Evolutionary conservation across 2,797 vertebrate genomes (phyloP).

Genomic region (Notolepis coatsorum): DNA sequence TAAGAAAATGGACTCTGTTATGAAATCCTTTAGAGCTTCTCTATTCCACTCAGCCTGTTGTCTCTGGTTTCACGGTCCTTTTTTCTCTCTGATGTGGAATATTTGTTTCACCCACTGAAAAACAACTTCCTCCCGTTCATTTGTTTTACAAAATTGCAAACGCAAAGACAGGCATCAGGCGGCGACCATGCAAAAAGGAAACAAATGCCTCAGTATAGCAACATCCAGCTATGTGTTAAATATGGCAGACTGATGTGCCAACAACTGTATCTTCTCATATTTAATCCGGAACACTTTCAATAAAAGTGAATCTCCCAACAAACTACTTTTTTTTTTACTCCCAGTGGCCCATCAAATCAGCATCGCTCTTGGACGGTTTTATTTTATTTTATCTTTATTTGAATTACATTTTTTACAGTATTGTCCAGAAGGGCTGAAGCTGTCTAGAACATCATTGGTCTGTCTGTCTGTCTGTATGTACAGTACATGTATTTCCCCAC

Average conservation of each 20-base stretch:
- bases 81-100: conserved; percentile 32
- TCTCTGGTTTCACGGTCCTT: conserved; percentile 18
- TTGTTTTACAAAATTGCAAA: conserved; percentile 20
- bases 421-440: too few species aligned
- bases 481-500: too few species aligned
- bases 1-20: too few species aligned
- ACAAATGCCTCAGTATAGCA: conserved; percentile 1
- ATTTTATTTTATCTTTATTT: too few species aligned
- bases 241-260: conserved; percentile 23
- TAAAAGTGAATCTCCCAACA: conserved; percentile 34
- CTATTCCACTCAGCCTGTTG: conserved; percentile 22
- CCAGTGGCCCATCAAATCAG: conserved; percentile 27
- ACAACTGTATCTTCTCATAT: conserved; percentile 27
- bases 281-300: conserved; percentile 50
- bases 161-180: conserved; percentile 23
- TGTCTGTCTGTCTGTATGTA: too few species aligned
- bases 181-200: conserved; percentile 5
- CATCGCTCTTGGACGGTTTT: not conserved
- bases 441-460: too few species aligned
- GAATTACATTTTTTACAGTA: too few species aligned
- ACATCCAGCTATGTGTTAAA: not conserved
- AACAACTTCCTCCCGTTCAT: conserved; percentile 27
- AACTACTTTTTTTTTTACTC: conserved; percentile 63
- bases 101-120: conserved; percentile 15
- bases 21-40: conserved; percentile 54